Percentiles rank a stretch among this genome's conserved stretches.
These are phyloP conservation scores for Denticeps clupeoides DNA, from an alignment of 2,797 vertebrate genomes.

Conservation along the genomic window DNA sequence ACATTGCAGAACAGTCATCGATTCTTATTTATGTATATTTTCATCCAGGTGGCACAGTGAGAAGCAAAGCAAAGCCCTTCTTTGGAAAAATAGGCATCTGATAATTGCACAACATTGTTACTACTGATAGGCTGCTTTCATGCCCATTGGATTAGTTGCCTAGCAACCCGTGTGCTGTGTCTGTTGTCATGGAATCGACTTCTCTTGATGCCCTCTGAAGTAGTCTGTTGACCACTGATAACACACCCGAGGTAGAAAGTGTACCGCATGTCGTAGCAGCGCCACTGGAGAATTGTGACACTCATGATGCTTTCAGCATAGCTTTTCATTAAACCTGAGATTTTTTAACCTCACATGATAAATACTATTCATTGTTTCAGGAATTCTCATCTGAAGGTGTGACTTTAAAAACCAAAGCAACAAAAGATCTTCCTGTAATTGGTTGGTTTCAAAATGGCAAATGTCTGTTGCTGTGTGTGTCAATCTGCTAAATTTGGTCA, in stretches of 20 bases:
- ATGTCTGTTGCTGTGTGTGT: too few species aligned
- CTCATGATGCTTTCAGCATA: too few species aligned
- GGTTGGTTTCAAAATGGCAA: too few species aligned
- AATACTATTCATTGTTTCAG: too few species aligned
- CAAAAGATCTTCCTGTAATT: too few species aligned
- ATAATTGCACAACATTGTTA: conserved; percentile 43
- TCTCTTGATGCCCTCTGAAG: conserved; percentile 36
- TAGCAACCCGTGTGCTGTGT: conserved; percentile 47
- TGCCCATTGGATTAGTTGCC: conserved; percentile 49
- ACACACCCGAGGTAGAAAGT: conserved; percentile 6
- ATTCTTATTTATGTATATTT: too few species aligned
- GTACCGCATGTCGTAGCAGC: conserved; percentile 2
- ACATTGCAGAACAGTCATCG: too few species aligned
- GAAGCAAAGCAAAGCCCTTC: conserved; percentile 12
- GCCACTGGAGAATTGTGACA: too few species aligned
- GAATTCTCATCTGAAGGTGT: too few species aligned
- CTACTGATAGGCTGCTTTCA: conserved; percentile 24
- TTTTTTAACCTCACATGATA: too few species aligned
- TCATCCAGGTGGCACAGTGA: not conserved
- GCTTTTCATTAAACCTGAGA: too few species aligned
- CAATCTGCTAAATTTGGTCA: conserved; percentile 45
- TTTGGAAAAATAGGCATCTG: conserved; percentile 25
- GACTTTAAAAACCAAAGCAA: too few species aligned
- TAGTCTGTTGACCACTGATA: conserved; percentile 26
- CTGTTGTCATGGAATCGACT: conserved; percentile 46